Percentiles rank a stretch among this genome's conserved stretches.
Conservation (phyloP, 2,113 vertebrate genomes). For the Hemiscyllium ocellatum region DNA sequence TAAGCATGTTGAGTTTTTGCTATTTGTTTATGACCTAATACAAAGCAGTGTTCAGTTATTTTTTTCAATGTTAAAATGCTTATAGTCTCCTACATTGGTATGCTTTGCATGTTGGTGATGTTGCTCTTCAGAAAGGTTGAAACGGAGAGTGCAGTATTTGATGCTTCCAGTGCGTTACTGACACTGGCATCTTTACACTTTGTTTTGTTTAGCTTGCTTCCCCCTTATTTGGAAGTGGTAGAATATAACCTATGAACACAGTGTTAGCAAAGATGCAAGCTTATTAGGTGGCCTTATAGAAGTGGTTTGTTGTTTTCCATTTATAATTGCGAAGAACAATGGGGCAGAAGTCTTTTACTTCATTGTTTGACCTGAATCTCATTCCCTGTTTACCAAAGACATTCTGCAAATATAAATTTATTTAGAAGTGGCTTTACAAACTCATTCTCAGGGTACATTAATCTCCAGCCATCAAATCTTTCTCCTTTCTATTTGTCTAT, state of each 20-base stretch:
- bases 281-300: slow-evolving; percentile 27
- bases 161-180: slow-evolving; percentile 28
- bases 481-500: slow-evolving; percentile 33
- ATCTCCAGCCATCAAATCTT: slow-evolving; percentile 20
- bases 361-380: slow-evolving; percentile 28
- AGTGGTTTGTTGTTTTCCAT: slow-evolving; percentile 35
- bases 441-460: slow-evolving; percentile 38
- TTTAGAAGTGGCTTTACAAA: slow-evolving; percentile 34
- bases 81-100: slow-evolving; percentile 21
- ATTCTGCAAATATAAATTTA: slow-evolving; percentile 38
- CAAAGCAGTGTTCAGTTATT: slow-evolving; percentile 21
- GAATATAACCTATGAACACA: slow-evolving; percentile 32
- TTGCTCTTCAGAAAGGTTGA: slow-evolving; percentile 17
- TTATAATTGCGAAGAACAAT: slow-evolving; percentile 22
- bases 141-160: slow-evolving; percentile 25
- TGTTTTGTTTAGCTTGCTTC: slow-evolving; percentile 30
- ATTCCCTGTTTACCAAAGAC: slow-evolving; percentile 38
- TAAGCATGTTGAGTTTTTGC: slow-evolving; percentile 27
- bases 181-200: not conserved
- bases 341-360: slow-evolving; percentile 29
- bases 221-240: slow-evolving; percentile 25
- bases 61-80: slow-evolving; percentile 20
- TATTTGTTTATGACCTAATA: slow-evolving; percentile 23
- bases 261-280: slow-evolving; percentile 35
- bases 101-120: slow-evolving; percentile 26